Conservation (phyloP, 2,888 invertebrate species). For the Macrophya alboannulata region DNA sequence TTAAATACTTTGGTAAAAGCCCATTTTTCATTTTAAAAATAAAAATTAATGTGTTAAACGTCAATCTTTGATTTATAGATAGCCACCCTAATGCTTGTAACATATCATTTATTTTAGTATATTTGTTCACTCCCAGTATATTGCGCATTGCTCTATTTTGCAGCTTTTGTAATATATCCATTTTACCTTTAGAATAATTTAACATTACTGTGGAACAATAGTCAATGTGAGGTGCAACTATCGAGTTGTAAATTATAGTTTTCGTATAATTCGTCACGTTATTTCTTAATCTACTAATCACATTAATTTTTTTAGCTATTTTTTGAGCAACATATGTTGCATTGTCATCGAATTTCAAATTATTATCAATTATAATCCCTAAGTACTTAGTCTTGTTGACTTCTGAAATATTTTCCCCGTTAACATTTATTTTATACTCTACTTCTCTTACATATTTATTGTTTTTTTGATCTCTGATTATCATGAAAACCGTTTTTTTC, state of each 20-base stretch:
- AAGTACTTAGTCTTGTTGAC: conserved; percentile 11
- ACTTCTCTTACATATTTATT: not conserved
- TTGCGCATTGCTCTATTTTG: conserved; percentile 56
- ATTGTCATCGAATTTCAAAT: not conserved
- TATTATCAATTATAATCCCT: not conserved
- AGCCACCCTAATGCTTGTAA: conserved; percentile 54
- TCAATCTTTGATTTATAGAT: conserved; percentile 46
- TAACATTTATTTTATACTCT: not conserved
- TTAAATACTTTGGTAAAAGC: conserved; percentile 6
- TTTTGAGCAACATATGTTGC: not conserved
- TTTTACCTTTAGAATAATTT: conserved; percentile 20
- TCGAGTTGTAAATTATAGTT: conserved; percentile 35
- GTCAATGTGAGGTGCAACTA: conserved; percentile 38
- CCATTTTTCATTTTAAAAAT: conserved; percentile 49
- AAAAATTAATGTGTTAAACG: conserved; percentile 54
- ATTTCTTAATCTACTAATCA: conserved; percentile 56
- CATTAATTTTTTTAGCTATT: conserved; percentile 47
- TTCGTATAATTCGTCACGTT: conserved; percentile 11
- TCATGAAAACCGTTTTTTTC: conserved; percentile 14
- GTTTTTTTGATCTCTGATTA: not conserved
- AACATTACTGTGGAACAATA: conserved; percentile 47
- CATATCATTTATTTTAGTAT: conserved; percentile 51
- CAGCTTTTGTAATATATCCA: conserved; percentile 38
- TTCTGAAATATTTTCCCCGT: not conserved
- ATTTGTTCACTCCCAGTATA: conserved; percentile 50